Conservation (phyloP, 2,888 invertebrate species). For the Andrena marginata region DNA sequence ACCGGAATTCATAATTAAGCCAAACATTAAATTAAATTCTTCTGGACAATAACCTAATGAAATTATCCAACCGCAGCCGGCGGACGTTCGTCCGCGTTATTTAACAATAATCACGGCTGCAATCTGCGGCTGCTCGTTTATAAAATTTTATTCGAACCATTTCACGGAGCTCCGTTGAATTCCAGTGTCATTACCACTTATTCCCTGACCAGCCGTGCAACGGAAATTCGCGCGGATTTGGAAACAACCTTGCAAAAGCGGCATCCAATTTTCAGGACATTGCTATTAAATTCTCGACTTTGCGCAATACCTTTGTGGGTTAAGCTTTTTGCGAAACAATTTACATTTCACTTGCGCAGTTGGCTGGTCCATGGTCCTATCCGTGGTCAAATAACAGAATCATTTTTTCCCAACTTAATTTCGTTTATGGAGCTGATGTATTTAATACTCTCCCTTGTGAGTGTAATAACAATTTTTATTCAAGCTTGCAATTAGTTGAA, state of each 20-base stretch:
- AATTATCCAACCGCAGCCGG: conserved; percentile 10
- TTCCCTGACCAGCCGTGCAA: not conserved
- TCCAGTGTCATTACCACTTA: conserved; percentile 22
- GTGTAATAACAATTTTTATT: too few relatives aligned
- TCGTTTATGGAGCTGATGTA: too few relatives aligned
- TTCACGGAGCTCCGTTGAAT: conserved; percentile 21
- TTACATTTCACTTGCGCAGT: not conserved
- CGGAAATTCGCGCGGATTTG: conserved; percentile 18
- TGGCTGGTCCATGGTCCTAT: too few relatives aligned
- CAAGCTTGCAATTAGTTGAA: too few relatives aligned
- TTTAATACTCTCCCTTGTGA: too few relatives aligned
- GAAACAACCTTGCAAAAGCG: not conserved
- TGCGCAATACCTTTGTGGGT: not conserved
- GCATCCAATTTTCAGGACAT: not conserved
- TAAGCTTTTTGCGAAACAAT: not conserved
- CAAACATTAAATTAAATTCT: conserved; percentile 22
- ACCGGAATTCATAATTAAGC: conserved; percentile 21
- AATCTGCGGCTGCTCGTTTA: conserved; percentile 6
- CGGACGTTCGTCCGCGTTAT: conserved; percentile 12
- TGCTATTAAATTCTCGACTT: not conserved
- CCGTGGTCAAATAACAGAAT: not conserved
- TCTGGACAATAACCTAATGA: conserved; percentile 15
- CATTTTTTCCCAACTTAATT: too few relatives aligned
- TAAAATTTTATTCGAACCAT: conserved; percentile 24
- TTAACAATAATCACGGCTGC: conserved; percentile 21